Evolutionary conservation across 2,113 vertebrate species (phyloP).

Genomic region (Amphilophus citrinellus): DNA sequence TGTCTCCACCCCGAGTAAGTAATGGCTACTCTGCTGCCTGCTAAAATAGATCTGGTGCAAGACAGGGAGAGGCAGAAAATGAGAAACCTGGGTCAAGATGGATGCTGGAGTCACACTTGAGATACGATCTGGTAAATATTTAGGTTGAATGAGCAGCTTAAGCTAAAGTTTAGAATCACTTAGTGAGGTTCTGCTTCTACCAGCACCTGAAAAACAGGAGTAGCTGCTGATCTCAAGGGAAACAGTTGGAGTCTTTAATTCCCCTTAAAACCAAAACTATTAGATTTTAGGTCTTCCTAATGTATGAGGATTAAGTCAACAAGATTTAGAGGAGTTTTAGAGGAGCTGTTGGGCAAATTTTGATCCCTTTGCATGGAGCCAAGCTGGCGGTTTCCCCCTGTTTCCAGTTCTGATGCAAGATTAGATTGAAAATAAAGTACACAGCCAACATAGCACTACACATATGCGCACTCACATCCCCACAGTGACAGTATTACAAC

Average conservation of each 20-base stretch:
- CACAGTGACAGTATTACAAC: not conserved
- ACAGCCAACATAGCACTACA: not conserved
- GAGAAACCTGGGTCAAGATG: conserved; percentile 39
- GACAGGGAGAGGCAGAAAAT: conserved; percentile 31
- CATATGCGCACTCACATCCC: not conserved
- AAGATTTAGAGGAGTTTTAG: not conserved
- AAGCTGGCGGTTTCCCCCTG: not conserved
- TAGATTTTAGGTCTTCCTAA: not conserved
- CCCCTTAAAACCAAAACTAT: not conserved
- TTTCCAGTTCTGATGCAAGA: not conserved
- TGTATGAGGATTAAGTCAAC: not conserved
- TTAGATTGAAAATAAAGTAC: not conserved
- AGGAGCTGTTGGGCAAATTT: not conserved
- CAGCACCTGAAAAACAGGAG: not conserved
- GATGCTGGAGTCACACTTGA: not conserved
- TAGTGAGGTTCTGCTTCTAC: not conserved
- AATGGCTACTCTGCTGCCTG: conserved; percentile 69
- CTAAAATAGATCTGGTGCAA: conserved; percentile 76
- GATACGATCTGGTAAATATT: not conserved
- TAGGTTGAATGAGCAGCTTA: not conserved
- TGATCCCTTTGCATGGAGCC: not conserved
- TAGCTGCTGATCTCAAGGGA: not conserved
- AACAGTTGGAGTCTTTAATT: not conserved
- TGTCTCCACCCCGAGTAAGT: conserved; percentile 83
- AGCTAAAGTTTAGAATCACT: not conserved